Evolutionary conservation across 2,797 vertebrate species (phyloP).

Genomic region (Menidia menidia): DNA sequence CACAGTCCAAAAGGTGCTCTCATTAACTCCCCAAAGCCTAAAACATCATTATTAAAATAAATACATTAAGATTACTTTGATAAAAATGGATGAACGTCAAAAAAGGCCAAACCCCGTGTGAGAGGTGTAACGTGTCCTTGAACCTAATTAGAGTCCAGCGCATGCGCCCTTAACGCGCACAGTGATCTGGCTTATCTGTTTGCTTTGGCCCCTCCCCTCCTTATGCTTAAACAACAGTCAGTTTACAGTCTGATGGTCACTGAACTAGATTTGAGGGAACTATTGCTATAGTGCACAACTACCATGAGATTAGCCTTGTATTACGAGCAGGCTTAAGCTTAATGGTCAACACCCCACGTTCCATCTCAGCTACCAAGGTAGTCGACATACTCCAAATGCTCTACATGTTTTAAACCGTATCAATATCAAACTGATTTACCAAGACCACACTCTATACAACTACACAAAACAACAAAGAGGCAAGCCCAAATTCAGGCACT

Average conservation of each 20-base stretch:
- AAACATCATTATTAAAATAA: no score
- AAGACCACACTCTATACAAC: neutral
- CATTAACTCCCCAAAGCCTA: neutral
- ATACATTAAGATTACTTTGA: neutral
- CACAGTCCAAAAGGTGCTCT: no score
- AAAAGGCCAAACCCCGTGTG: slow-evolving; percentile 40
- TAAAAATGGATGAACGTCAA: neutral
- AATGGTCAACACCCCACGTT: slow-evolving; percentile 18
- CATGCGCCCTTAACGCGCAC: slow-evolving; percentile 68
- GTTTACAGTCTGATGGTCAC: slow-evolving; percentile 73
- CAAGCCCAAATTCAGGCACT: slow-evolving; percentile 7
- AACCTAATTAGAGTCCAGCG: slow-evolving; percentile 78
- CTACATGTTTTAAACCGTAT: neutral
- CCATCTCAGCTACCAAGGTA: slow-evolving; percentile 11
- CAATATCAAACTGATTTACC: neutral
- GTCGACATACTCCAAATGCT: slow-evolving; percentile 9
- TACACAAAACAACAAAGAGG: neutral
- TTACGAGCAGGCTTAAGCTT: slow-evolving; percentile 35
- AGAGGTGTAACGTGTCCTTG: slow-evolving; percentile 81
- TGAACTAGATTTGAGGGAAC: slow-evolving; percentile 60
- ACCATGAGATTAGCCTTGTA: slow-evolving; percentile 53
- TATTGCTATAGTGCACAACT: slow-evolving; percentile 29
- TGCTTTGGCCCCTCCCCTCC: slow-evolving; percentile 75
- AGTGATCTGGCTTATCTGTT: slow-evolving; percentile 85
- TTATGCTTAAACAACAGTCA: slow-evolving; percentile 80